Evolutionary conservation across 1,140 invertebrate genomes (phyloP), one percentile per base, ranked within the genome.

Genomic region (Lordiphosa mommai): DNA sequence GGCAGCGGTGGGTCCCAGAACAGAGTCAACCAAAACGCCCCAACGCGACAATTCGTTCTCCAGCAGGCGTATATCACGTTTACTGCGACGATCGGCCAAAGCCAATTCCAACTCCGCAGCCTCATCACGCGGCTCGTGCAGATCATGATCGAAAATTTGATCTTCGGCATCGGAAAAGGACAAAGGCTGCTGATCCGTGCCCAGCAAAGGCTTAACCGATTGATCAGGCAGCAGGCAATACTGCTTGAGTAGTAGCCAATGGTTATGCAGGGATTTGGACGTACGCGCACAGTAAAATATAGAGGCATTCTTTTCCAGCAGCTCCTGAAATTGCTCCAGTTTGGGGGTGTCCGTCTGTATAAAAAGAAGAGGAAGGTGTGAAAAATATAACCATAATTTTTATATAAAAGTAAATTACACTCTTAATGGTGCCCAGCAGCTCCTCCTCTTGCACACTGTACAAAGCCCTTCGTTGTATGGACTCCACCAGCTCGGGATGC

Each of bases 161-260:
- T 98, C 96, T 89, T 99, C 97, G 3, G 95, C 95, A 91, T 99
- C 97, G 37, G 96, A 96, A 88, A 99, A 98, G 72, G 93, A 95
- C 29, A 96, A 85, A 14, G 95, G 91, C 72, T 95, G 94, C 74
- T 96, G 94, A 55, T 91, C 91, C 67, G 89, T 69, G n/a, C 48
- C 59, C 17, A 91, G 89, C 50, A 91, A 77, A 8, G 73, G 68
- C 79, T 92, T 92, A 68, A 95, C 93, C 47, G 92, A 92, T 91
- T 99, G 97, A 90, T 99, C 97, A 0, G 96, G 94, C 29, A 99
- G 88, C 1, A 99, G 90, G 74, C 96, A 94, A 89, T 98, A 98
- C 77, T 98, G 96, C 89, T 97, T 97, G 89, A 99, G 93, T 14
- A 97, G 90, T 53, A 95, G 92, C 98, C 98, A 99, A 89, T 99